Conservation (phyloP, 2,797 vertebrate genomes). For the Acipenser ruthenus region DNA sequence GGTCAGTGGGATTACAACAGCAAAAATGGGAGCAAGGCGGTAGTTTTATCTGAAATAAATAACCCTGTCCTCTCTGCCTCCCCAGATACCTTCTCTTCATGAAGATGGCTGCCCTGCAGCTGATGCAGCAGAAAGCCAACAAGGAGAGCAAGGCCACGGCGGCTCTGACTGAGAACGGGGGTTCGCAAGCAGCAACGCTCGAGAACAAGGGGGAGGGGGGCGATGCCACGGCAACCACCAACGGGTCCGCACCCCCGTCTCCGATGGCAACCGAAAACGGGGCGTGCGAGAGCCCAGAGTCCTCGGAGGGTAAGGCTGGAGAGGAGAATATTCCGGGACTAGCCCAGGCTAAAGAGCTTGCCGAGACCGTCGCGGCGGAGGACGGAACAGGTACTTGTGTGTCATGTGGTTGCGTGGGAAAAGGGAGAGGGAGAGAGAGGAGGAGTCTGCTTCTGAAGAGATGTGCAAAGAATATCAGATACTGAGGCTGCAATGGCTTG, state of each 20-base stretch:
- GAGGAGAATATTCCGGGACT: conserved; percentile 75
- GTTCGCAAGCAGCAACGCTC: conserved; percentile 17
- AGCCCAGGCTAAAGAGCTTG: conserved; percentile 90
- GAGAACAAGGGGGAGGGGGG: conserved; percentile 26
- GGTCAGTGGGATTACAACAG: too few relatives aligned
- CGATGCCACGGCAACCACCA: conserved; percentile 34
- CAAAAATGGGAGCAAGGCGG: too few relatives aligned
- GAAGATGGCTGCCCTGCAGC: conserved; percentile 94
- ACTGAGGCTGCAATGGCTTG: too few relatives aligned
- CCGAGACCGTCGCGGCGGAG: conserved; percentile 83
- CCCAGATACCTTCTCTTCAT: conserved; percentile 94
- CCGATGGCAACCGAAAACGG: conserved; percentile 44
- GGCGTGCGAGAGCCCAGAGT: conserved; percentile 53
- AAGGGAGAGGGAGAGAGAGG: conserved; percentile 19
- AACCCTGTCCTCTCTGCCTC: not conserved
- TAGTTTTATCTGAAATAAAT: not conserved
- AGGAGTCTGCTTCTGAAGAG: not conserved
- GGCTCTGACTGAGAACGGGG: conserved; percentile 27
- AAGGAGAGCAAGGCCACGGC: conserved; percentile 52
- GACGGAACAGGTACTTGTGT: conserved; percentile 79
- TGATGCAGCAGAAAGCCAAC: conserved; percentile 94
- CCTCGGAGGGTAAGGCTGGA: conserved; percentile 68
- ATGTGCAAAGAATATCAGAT: not conserved
- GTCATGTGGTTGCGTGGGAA: conserved; percentile 22
- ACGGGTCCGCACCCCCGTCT: conserved; percentile 46